Evolutionary conservation across 2,888 invertebrate genomes (phyloP).

Genomic region (Cephus pulcher): DNA sequence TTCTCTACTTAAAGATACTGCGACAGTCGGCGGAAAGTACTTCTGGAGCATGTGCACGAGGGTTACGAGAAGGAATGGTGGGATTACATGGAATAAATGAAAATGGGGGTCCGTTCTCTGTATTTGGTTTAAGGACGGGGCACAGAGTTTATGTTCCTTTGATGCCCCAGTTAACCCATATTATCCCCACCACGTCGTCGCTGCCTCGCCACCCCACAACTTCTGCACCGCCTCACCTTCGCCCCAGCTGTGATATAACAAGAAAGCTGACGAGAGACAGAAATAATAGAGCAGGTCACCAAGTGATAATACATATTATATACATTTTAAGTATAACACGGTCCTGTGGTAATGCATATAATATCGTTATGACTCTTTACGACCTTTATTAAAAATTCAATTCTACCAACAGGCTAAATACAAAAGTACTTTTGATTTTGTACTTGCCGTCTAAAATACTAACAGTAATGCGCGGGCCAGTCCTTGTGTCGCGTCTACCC

Average conservation of each 20-base stretch:
- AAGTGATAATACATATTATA: conserved; percentile 47
- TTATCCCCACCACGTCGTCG: not conserved
- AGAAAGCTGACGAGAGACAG: conserved; percentile 54
- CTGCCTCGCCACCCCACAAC: not conserved
- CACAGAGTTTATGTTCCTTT: not conserved
- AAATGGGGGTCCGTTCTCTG: conserved; percentile 6
- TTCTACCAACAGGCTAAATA: conserved; percentile 33
- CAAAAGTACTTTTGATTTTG: conserved; percentile 39
- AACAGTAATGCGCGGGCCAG: not conserved
- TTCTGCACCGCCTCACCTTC: conserved; percentile 43
- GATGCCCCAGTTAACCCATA: not conserved
- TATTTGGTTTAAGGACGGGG: conserved; percentile 1
- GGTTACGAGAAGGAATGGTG: conserved; percentile 99
- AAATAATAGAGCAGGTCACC: conserved; percentile 39
- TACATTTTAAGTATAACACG: conserved; percentile 44
- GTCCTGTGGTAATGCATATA: conserved; percentile 47
- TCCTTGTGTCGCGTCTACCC: not conserved
- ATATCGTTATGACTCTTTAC: conserved; percentile 17
- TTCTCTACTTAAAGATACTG: conserved; percentile 82
- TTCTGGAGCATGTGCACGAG: conserved; percentile 97
- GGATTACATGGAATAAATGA: conserved; percentile 90
- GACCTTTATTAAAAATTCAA: conserved; percentile 13
- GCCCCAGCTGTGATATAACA: conserved; percentile 64
- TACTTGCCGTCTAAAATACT: conserved; percentile 27
- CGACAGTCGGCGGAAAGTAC: conserved; percentile 94